Evolutionary conservation across 1,140 invertebrate genomes (phyloP).

Genomic region (Meloidogyne chitwoodi): DNA sequence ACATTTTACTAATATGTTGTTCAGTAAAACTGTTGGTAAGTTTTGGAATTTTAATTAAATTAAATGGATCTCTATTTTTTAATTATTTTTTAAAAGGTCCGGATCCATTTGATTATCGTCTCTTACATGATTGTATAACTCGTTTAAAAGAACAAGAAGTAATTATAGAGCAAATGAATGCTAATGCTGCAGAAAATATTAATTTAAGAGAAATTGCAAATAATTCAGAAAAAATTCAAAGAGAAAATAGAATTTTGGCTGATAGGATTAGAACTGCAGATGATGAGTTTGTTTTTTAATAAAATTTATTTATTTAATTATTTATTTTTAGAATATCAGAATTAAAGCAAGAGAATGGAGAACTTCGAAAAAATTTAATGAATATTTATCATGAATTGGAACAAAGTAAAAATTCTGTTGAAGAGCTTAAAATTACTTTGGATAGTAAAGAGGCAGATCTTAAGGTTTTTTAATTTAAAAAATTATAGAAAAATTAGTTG

Average conservation of each 20-base stretch:
- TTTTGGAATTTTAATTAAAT: not conserved
- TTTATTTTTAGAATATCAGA: slow-evolving; percentile 1
- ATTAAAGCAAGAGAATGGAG: not conserved
- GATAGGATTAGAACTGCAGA: not conserved
- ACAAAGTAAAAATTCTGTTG: not conserved
- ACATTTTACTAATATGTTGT: slow-evolving; percentile 30
- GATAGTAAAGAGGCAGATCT: not conserved
- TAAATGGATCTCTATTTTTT: not conserved
- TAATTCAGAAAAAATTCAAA: not conserved
- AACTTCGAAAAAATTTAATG: not conserved
- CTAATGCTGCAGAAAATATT: not conserved
- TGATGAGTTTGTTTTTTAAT: not conserved
- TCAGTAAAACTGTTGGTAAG: not conserved
- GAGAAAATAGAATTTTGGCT: slow-evolving; percentile 1
- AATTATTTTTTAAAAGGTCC: slow-evolving; percentile 18
- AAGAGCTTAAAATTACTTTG: not conserved
- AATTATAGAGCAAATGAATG: slow-evolving; percentile 16
- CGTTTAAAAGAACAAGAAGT: slow-evolving; percentile 31
- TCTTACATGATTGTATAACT: slow-evolving; percentile 30
- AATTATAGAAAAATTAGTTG: no score
- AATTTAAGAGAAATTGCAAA: slow-evolving; percentile 6
- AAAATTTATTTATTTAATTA: not conserved
- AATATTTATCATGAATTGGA: slow-evolving; percentile 10
- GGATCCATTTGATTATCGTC: slow-evolving; percentile 17
- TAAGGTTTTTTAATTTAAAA: slow-evolving; percentile 2